These are phyloP conservation scores for Ernsta delagoae DNA, from an alignment of 2,888 invertebrate species.

Conservation along the genomic window DNA sequence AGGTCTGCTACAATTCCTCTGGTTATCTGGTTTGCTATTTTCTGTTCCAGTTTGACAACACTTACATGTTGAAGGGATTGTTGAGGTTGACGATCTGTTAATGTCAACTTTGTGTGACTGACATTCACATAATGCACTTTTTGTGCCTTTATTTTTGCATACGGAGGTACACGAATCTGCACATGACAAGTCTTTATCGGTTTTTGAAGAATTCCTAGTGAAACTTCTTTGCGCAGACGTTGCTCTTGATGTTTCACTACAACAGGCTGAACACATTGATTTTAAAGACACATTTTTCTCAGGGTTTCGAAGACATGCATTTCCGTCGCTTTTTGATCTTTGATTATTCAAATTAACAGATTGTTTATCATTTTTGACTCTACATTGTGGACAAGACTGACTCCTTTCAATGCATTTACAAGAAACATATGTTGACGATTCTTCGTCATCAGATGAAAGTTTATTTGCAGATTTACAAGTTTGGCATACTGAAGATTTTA, in stretches of 20 bases:
- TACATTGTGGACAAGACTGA: slow-evolving; percentile 20
- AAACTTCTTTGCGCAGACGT: neutral
- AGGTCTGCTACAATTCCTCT: neutral
- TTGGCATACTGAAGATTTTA: slow-evolving; percentile 20
- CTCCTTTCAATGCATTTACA: slow-evolving; percentile 13
- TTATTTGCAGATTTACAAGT: neutral
- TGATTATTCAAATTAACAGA: neutral
- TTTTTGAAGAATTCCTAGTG: neutral
- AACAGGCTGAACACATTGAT: slow-evolving; percentile 3
- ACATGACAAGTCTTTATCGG: neutral
- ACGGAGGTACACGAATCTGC: neutral
- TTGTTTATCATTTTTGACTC: slow-evolving; percentile 1
- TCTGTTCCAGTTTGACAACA: slow-evolving; percentile 3
- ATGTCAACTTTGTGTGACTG: neutral
- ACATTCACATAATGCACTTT: neutral
- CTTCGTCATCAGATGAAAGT: neutral
- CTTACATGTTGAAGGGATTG: neutral
- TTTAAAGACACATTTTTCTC: neutral
- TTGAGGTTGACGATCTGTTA: neutral
- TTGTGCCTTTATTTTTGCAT: neutral
- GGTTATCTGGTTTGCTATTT: neutral
- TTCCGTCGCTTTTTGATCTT: slow-evolving; percentile 15
- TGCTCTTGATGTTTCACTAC: slow-evolving; percentile 5
- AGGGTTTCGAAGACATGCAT: neutral
- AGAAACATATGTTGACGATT: neutral